A percentile compares a stretch with the other conserved stretches of the same genome.
Conservation (phyloP, 1,140 invertebrate genomes). For the Scaptomyza hsui region DNA sequence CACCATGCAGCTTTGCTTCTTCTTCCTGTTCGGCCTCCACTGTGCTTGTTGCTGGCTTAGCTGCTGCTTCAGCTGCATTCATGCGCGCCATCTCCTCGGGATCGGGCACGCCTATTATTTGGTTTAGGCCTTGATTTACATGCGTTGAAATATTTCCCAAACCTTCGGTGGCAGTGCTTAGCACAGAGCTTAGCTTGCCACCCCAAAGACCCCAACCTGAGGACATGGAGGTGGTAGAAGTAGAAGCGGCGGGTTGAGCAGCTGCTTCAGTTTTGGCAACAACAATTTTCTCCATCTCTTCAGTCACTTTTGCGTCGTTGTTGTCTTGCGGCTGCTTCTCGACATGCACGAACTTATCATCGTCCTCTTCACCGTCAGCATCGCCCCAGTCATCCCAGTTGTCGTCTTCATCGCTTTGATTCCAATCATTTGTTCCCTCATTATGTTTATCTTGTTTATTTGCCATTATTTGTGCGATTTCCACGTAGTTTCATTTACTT, state of each 20-base stretch:
- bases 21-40: not conserved
- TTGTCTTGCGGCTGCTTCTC: slow-evolving; percentile 25
- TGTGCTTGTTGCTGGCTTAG: slow-evolving; percentile 6
- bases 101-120: slow-evolving; percentile 91
- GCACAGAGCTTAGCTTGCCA: slow-evolving; percentile 88
- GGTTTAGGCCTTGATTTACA: slow-evolving; percentile 90
- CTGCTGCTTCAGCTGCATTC: slow-evolving; percentile 76
- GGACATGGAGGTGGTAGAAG: slow-evolving; percentile 22
- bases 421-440: slow-evolving; percentile 68
- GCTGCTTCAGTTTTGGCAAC: not conserved
- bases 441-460: slow-evolving; percentile 49
- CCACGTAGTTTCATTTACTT: slow-evolving; percentile 55
- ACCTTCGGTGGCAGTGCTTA: slow-evolving; percentile 89
- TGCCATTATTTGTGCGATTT: slow-evolving; percentile 53
- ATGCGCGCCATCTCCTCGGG: slow-evolving; percentile 89
- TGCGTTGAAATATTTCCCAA: slow-evolving; percentile 90
- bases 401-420: slow-evolving; percentile 86
- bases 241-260: not conserved
- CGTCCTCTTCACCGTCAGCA: slow-evolving; percentile 70
- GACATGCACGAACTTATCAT: slow-evolving; percentile 70
- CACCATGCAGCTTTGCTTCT: slow-evolving; percentile 27
- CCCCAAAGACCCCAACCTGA: slow-evolving; percentile 86
- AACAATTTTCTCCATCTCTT: slow-evolving; percentile 31
- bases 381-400: slow-evolving; percentile 86
- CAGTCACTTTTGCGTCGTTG: slow-evolving; percentile 38